Evolutionary conservation across 2,113 vertebrate genomes (phyloP).

Genomic region (Tychaedon coryphoeus): DNA sequence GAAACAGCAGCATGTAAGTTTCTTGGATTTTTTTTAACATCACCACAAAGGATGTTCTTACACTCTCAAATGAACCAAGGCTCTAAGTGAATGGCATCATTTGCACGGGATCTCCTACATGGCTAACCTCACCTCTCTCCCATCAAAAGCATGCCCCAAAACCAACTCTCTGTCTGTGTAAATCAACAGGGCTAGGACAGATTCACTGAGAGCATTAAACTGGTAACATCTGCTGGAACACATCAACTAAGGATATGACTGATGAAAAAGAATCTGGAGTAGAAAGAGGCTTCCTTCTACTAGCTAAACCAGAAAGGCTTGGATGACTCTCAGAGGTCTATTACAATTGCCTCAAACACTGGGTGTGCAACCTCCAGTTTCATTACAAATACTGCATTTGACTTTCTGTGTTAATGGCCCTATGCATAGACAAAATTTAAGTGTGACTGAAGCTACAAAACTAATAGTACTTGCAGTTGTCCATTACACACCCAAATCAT

Average conservation of each 20-base stretch:
- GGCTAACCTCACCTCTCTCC: not conserved
- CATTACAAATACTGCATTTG: not conserved
- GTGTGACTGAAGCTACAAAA: not conserved
- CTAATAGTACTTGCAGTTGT: not conserved
- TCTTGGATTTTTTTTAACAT: not conserved
- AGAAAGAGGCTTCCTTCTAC: not conserved
- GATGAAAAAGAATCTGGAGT: not conserved
- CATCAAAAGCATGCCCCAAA: not conserved
- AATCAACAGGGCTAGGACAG: not conserved
- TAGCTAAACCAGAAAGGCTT: constrained; percentile 17
- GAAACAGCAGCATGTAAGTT: rapidly evolving
- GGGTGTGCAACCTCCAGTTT: not conserved
- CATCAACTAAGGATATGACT: not conserved
- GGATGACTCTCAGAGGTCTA: not conserved
- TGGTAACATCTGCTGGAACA: not conserved
- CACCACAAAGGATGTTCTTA: not conserved
- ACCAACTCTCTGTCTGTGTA: not conserved
- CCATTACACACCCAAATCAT: not conserved
- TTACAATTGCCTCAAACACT: not conserved
- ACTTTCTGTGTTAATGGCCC: not conserved
- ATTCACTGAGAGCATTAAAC: not conserved
- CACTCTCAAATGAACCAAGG: not conserved
- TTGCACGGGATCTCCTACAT: not conserved
- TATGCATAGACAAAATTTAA: not conserved
- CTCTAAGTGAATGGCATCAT: not conserved